Evolutionary conservation across 2,797 vertebrate species (phyloP).

Genomic region (Melanotaenia parkinsoni): DNA sequence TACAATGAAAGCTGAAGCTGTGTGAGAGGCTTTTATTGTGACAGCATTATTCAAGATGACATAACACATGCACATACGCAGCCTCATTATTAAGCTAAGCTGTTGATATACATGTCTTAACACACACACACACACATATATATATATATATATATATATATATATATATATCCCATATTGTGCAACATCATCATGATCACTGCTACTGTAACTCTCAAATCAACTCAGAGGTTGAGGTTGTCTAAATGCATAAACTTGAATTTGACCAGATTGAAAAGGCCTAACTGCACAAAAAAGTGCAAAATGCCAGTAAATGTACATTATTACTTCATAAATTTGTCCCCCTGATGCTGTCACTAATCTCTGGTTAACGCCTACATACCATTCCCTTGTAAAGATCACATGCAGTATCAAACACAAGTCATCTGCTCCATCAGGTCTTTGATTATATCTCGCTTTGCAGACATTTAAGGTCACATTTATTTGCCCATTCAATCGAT

Average conservation of each 20-base stretch:
- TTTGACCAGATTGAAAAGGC: not conserved
- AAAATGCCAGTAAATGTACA: not conserved
- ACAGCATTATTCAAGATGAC: not conserved
- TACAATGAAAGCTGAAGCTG: not conserved
- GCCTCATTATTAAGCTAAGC: not conserved
- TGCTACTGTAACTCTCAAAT: not conserved
- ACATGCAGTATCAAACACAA: slow-evolving; percentile 6
- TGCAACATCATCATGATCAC: not conserved
- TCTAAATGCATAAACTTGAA: not conserved
- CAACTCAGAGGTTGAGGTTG: not conserved
- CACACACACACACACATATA: no score
- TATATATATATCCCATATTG: not conserved
- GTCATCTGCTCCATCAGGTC: slow-evolving; percentile 15
- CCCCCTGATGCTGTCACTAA: not conserved
- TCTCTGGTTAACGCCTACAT: not conserved
- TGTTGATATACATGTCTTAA: not conserved
- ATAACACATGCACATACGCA: not conserved
- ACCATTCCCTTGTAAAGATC: slow-evolving; percentile 13
- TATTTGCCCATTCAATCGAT: slow-evolving; percentile 43
- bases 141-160: not conserved
- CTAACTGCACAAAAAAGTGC: not conserved
- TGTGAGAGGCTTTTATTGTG: not conserved
- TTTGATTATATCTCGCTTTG: slow-evolving; percentile 34
- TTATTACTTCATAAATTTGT: not conserved
- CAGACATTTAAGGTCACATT: slow-evolving; percentile 42